Percentiles rank a stretch among this genome's conserved stretches.
Evolutionary conservation across 2,797 vertebrate genomes (phyloP).

Genomic region (Pelochelys cantorii): DNA sequence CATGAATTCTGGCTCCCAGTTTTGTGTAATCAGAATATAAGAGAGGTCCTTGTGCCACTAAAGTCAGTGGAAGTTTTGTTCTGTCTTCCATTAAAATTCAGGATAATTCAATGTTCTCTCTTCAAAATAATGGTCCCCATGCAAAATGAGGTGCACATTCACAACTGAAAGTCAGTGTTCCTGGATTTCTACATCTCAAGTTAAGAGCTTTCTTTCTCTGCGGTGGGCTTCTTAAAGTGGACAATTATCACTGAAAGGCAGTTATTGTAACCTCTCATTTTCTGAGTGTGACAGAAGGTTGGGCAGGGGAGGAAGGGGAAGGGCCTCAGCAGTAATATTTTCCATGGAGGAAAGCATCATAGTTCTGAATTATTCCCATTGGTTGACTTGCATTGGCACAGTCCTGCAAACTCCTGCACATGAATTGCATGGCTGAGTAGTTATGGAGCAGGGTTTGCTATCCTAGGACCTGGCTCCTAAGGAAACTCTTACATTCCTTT

Average conservation of each 20-base stretch:
- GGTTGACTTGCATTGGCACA: not conserved
- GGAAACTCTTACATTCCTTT: not conserved
- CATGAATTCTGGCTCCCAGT: not conserved
- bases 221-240: not conserved
- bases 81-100: not conserved
- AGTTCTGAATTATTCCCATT: not conserved
- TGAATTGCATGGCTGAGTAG: not conserved
- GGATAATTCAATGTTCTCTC: not conserved
- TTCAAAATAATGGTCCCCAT: not conserved
- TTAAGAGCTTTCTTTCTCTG: not conserved
- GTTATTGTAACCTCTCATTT: not conserved
- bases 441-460: not conserved
- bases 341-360: not conserved
- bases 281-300: not conserved
- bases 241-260: not conserved
- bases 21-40: not conserved
- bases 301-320: not conserved
- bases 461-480: not conserved
- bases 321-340: not conserved
- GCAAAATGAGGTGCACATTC: not conserved
- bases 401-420: not conserved
- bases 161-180: accelerated
- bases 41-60: not conserved
- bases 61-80: not conserved
- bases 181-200: not conserved